phyloP scores from a whole-genome alignment of 2,888 invertebrate genomes.

The Macroteleia sp. region DNA sequence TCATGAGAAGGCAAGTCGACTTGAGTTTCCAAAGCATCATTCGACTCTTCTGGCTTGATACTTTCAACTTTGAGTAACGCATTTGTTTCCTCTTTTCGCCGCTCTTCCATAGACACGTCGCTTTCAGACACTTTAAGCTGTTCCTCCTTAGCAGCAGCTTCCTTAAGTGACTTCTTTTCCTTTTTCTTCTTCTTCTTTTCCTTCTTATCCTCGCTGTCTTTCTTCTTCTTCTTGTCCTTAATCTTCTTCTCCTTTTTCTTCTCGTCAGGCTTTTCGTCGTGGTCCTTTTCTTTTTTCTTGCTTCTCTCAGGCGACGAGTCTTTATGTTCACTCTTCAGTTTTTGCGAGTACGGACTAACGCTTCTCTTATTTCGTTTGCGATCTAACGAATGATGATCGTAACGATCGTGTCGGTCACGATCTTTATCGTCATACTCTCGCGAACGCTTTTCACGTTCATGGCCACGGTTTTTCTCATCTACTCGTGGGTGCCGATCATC shows the following conservation, averaged over 20 bases:
- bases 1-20: constrained; percentile 64
- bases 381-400: constrained; percentile 77
- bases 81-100: constrained; percentile 66
- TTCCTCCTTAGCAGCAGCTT: constrained; percentile 72
- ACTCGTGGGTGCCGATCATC: constrained; percentile 81
- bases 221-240: constrained; percentile 84
- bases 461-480: constrained; percentile 83
- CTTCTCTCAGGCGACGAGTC: constrained; percentile 81
- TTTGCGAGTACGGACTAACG: constrained; percentile 77
- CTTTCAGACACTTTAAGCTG: constrained; percentile 61
- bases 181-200: constrained; percentile 83
- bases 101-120: constrained; percentile 69
- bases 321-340: constrained; percentile 80
- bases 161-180: constrained; percentile 78
- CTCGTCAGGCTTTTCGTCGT: constrained; percentile 82
- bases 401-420: constrained; percentile 84
- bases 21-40: constrained; percentile 42
- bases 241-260: constrained; percentile 85
- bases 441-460: constrained; percentile 80
- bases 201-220: constrained; percentile 85
- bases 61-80: constrained; percentile 67
- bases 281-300: constrained; percentile 86
- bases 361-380: constrained; percentile 82
- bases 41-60: constrained; percentile 61
- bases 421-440: constrained; percentile 80